Percentiles rank a stretch among this genome's conserved stretches.
Evolutionary conservation across 1,140 invertebrate genomes (phyloP).

Genomic region (Sycophaga agraensis): DNA sequence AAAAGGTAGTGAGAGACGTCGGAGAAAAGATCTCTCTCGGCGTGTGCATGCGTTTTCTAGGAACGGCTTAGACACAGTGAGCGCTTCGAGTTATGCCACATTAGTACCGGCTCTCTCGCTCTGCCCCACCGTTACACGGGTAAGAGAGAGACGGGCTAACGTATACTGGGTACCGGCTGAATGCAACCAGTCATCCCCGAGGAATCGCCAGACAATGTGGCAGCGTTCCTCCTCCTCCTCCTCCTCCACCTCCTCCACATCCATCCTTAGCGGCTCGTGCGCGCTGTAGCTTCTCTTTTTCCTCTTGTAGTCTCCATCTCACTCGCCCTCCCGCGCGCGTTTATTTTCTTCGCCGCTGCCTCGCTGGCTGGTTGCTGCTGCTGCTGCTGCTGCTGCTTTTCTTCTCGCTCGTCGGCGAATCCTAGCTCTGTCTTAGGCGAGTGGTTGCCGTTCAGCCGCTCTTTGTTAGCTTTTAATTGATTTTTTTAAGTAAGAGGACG

Average conservation of each 20-base stretch:
- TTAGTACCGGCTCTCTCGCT: constrained; percentile 37
- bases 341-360: not conserved
- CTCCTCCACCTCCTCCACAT: not conserved
- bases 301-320: no score
- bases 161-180: constrained; percentile 40
- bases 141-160: constrained; percentile 12
- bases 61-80: constrained; percentile 48
- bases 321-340: not conserved
- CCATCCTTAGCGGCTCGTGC: not conserved
- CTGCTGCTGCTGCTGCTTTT: not conserved
- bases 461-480: constrained; percentile 27
- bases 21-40: not conserved
- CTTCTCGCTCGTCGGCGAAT: constrained; percentile 13
- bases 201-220: constrained; percentile 54
- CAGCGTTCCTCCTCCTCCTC: constrained; percentile 27
- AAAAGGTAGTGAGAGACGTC: not conserved
- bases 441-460: not conserved
- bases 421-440: constrained; percentile 10
- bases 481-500: no score
- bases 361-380: not conserved
- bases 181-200: constrained; percentile 54
- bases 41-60: constrained; percentile 38
- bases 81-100: constrained; percentile 48
- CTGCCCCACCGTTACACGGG: not conserved
- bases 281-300: no score